phyloP scores from a whole-genome alignment of 1,140 invertebrate species.

The Pinna nobilis region DNA sequence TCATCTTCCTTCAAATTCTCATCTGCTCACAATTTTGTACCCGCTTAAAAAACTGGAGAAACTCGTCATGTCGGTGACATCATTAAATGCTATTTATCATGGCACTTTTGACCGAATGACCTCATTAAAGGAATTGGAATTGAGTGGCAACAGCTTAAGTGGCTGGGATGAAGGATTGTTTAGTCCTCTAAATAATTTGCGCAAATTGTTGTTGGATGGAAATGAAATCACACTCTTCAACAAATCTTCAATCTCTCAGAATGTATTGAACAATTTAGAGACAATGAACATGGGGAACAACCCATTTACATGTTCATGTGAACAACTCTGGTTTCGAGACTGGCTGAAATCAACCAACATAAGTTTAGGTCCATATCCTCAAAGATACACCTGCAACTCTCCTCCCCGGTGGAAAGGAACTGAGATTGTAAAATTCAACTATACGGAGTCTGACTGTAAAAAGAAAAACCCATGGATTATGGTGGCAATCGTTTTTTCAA shows the following conservation, averaged over 20 bases:
- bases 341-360: constrained; percentile 15
- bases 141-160: constrained; percentile 6
- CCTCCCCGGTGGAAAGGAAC: background rate
- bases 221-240: constrained; percentile 19
- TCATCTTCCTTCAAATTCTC: background rate
- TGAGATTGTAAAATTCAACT: background rate
- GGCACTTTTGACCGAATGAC: constrained; percentile 6
- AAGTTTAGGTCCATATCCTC: constrained; percentile 3
- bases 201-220: background rate
- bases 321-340: constrained; percentile 26
- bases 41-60: background rate
- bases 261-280: background rate
- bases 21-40: constrained; percentile 1
- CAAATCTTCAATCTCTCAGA: constrained; percentile 15
- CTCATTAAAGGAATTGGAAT: background rate
- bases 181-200: background rate
- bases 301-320: constrained; percentile 43
- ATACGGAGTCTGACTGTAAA: background rate
- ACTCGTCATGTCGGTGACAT: background rate
- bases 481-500: background rate
- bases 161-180: background rate
- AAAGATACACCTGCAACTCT: background rate
- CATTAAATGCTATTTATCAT: constrained; percentile 7
- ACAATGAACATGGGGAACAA: constrained; percentile 29
- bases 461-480: background rate